Evolutionary conservation across 2,797 vertebrate species (phyloP), one percentile per base, ranked within the genome.

Genomic region (Thaleichthys pacificus): DNA sequence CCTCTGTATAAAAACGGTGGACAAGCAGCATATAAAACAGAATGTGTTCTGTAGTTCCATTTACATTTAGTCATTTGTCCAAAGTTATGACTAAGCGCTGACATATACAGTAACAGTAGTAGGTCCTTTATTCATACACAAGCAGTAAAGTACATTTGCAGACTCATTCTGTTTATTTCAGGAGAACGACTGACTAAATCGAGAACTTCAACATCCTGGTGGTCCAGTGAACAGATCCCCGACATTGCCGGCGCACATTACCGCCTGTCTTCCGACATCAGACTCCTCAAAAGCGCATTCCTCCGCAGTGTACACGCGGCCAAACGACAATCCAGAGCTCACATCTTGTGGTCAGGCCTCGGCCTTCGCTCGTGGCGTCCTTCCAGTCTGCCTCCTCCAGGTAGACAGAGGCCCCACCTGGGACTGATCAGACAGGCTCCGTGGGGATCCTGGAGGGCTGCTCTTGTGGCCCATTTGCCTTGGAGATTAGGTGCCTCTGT

Each of bases 401-500:
- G 72, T 82, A 66, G 61, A 67, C 68, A 78, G 77, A 42, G 60
- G 49, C 68, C 74, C 78, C 82, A 84, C 80, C 82, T 83, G 80
- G 80, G 75, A 86, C 76, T 75, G 79, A 86, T 85, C 75, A 80
- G 80, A 68, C 78, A 73, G 80, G 80, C 82, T 87, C 82, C 49
- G 3, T 72, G 51, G 83, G 82, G 85, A 35, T 68, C 28, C 47
- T 9, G 14, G 9, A 19, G 66, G 26, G 32, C 51, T 68, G 51
- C 28, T 68, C 66, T 32, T 54, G 61, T 24, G 30, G 47, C 30
- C 66, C 66, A 32, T 87, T 85, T 85, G 86, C 9, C 17, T 32
- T 67, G 77, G 82, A 85, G 90, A 91, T 89, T 87, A 88, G 84
- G 86, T 87, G 85, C 87, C 82, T 80, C 77, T 72, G 70, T 72